A percentile compares a stretch with the other conserved stretches of the same genome.
These are phyloP conservation scores for Tenthredo amoena DNA, from an alignment of 2,888 invertebrate genomes.

Conservation along the genomic window DNA sequence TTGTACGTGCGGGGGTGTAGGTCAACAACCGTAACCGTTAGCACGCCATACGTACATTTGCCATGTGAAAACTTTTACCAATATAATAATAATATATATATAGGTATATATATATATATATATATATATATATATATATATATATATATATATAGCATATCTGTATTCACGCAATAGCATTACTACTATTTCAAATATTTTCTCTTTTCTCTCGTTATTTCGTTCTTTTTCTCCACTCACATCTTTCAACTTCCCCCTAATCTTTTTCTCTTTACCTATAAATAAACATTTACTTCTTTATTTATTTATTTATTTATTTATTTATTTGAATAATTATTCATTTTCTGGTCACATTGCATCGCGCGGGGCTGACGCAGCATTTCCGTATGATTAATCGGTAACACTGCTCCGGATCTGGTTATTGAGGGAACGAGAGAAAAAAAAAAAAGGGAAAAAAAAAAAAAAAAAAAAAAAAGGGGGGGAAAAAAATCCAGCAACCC, in stretches of 20 bases:
- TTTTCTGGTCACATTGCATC: background rate
- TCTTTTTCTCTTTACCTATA: background rate
- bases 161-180: background rate
- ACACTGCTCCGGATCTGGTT: background rate
- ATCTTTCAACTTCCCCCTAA: background rate
- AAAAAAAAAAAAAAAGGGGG: background rate
- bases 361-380: background rate
- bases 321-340: background rate
- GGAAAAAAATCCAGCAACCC: background rate
- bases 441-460: background rate
- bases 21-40: slow-evolving; percentile 1
- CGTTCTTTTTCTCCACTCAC: background rate
- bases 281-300: background rate
- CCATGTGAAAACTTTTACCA: slow-evolving; percentile 3
- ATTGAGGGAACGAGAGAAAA: background rate
- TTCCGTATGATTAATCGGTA: background rate
- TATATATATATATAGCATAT: background rate
- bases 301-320: background rate
- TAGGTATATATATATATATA: background rate
- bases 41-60: slow-evolving; percentile 26
- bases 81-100: background rate
- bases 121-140: no score
- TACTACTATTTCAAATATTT: background rate
- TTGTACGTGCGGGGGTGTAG: background rate
- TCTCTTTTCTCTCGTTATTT: background rate